A percentile compares a stretch with the other conserved stretches of the same genome.
Evolutionary conservation across 2,113 vertebrate genomes (phyloP).

Genomic region (Clupea harengus): DNA sequence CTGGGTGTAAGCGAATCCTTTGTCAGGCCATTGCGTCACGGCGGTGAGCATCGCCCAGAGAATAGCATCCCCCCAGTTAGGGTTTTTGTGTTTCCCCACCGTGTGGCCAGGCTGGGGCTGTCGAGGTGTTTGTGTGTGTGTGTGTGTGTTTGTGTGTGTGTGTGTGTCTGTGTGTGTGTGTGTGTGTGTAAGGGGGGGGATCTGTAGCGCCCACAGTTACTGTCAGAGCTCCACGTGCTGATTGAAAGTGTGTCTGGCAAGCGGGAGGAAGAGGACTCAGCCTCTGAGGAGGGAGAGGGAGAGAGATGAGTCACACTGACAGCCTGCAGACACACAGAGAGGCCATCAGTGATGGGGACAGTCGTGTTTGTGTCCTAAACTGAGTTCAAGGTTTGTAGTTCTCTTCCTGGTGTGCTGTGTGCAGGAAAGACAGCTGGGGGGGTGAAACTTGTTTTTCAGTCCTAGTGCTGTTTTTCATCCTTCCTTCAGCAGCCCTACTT

Average conservation of each 20-base stretch:
- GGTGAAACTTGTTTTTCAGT: not conserved
- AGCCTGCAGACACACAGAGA: not conserved
- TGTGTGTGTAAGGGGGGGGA: not conserved
- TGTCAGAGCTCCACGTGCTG: not conserved
- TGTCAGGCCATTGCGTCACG: not conserved
- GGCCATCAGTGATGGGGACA: not conserved
- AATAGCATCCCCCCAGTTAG: not conserved
- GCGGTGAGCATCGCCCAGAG: not conserved
- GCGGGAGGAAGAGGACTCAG: not conserved
- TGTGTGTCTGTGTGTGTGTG: not conserved
- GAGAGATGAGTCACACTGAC: not conserved
- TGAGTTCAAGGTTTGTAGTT: not conserved
- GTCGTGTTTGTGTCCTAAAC: not conserved
- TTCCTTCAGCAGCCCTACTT: not conserved
- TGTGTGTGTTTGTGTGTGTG: not conserved
- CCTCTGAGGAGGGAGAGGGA: not conserved
- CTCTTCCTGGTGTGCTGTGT: not conserved
- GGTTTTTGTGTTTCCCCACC: not conserved
- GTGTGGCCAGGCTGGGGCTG: not conserved
- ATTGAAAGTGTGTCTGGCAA: not conserved
- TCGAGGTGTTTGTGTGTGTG: not conserved
- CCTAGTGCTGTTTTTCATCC: not conserved
- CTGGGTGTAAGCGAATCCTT: not conserved
- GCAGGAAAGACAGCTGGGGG: not conserved
- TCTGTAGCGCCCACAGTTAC: not conserved